Base-by-base conservation (phyloP, 37 sponge, comb jelly and placozoan species). In the Eunapius fragilis region DNA sequence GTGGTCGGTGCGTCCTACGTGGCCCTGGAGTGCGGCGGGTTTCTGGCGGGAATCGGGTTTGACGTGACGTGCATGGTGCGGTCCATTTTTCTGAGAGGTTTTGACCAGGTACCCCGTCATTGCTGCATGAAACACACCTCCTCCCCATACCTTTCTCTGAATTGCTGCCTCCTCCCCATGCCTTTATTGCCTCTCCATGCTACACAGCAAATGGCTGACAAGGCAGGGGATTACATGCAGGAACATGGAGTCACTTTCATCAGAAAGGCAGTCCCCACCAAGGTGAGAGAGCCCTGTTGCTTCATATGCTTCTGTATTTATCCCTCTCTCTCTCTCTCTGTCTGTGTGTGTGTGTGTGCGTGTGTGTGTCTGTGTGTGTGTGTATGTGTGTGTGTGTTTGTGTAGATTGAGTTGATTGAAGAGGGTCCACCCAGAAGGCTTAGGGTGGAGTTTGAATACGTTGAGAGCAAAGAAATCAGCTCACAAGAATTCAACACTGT, bases 1-100 rank as follows among this genome's bases (percentile, higher is more conserved):
- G 94, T 96, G 69, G 79, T 99, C 25, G 99, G 99, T n/a, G 97
- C 96, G 0, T 97, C 98, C 34, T 99, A 99, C 67, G 98, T 99
- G 23, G 96, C 99, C 6, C 89, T 99, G 89, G 99, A 99, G 77
- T 99, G 99, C 92, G 97, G 97, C 27, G 99, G 99, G 28, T 99
- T 99, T 82, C 87, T 99, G 34, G 92, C 96, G 24, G 96, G 88
- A n/a, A 26, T 95, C 7, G 97, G 97, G 14, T 94, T 92, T 74
- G 98, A 97, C 47, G 89, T 88, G 68, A 93, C 96, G 6, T 91
- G 91, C 48, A 93, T 97, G 94, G 97, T 99, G 37, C 84, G 99
- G 34, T 99, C 99, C 70, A 99, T 99, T 26, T 81, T 99, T 17
- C 88, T 99, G 38, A 70, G 99, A 68, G 99, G 99, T 37, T 99